Base-by-base conservation (phyloP, 2,797 vertebrate genomes). In the Labroides dimidiatus region DNA sequence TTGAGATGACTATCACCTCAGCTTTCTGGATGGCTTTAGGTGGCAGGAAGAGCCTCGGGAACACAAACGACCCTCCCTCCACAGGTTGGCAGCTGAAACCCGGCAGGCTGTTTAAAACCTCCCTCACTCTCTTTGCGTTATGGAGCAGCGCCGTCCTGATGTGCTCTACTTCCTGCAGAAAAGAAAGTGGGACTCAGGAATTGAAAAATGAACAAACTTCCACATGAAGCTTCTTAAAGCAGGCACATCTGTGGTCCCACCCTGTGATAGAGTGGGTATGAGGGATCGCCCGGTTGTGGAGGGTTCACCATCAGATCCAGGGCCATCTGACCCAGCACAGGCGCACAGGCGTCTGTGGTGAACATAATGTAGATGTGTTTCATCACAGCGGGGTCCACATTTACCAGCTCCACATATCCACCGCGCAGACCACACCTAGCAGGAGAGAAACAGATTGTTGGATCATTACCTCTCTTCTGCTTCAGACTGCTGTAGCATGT, bases 361-460 rank as follows among this genome's bases (percentile, higher is more conserved):
- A 88, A 85, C 1, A 85, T 6, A 0, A 0, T 86, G 49, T 21
- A 0, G 59, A 81, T 14, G 23, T 81, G 1, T 20, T 52, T 60
- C 82, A 72, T 80, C 11, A 94, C 79, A 0, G 9, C 1, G 0
- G 90, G 84, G 69, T 94, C 93, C 59, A 94, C 4, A 59, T 95
- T 95, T 16, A 94, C 77, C 50, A 94, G 78, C 78, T 95, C 91
- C 53, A 94, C 62, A 23, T 93, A 95, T 21, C 93, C 94, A 37
- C 83, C 56, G 6, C 93, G 94, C 37, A 95, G 74, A 53, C 94
- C 94, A 76, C 91, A 92, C 75, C 94, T 95, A 59, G 10, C 16
- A 78, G 17, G 17, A 2, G 49, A n/a, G 3, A 52, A 30, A 20
- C 24, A 20, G 1, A 4, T 1, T 11, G 2, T 7, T 7, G 6